These are phyloP conservation scores for Synanthedon vespiformis DNA, from an alignment of 2,888 invertebrate genomes.

Conservation along the genomic window DNA sequence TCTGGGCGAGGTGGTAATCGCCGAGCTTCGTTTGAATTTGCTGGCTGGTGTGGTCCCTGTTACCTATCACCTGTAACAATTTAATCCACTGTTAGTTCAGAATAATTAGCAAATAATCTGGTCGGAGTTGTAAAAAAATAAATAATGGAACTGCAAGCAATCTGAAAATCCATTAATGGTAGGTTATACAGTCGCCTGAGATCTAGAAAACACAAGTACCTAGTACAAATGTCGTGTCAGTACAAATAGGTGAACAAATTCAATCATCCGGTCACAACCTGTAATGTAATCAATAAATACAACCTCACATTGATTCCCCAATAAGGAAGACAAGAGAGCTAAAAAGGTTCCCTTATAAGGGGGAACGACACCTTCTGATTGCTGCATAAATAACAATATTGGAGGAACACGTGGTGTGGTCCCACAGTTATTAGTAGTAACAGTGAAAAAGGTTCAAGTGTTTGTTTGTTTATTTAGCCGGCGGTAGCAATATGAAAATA, in stretches of 20 bases:
- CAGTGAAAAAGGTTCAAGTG: not conserved
- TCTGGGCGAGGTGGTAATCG: conserved; percentile 76
- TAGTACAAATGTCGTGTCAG: no score
- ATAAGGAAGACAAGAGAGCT: no score
- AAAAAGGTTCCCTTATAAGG: not conserved
- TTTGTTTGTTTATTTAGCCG: no score
- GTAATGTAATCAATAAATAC: no score
- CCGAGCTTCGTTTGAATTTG: conserved; percentile 80
- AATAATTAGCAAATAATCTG: no score
- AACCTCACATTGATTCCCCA: no score
- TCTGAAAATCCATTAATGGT: no score
- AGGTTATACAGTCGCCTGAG: no score
- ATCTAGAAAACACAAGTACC: no score
- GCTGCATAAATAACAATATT: not conserved
- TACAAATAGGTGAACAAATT: no score
- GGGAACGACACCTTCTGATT: not conserved
- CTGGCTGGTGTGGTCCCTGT: conserved; percentile 73
- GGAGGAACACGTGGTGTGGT: not conserved
- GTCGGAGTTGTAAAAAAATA: not conserved
- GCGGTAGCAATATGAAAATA: no score
- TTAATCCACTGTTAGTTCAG: not conserved
- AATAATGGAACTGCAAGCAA: not conserved
- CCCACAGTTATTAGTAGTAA: not conserved
- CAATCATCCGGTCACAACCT: no score
- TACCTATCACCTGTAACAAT: conserved; percentile 72